Base-by-base conservation (phyloP, 2,797 vertebrate species). In the Aeoliscus strigatus region DNA sequence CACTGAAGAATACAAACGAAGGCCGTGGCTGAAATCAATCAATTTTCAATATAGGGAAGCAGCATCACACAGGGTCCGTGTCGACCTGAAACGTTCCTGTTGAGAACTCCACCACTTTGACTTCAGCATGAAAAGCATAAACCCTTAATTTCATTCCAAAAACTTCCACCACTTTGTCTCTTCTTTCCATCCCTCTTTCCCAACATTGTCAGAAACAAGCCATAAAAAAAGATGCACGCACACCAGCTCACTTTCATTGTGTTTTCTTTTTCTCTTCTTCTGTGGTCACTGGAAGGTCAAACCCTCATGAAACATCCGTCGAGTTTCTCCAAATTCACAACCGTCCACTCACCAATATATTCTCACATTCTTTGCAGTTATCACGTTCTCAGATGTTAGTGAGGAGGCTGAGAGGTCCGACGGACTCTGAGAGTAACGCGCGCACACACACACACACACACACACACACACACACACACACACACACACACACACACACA, bases 301-400 rank as follows among this genome's bases (percentile, higher is more conserved):
- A 1, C 42, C 11, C 29, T 38, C 21, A 2, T 17, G 35, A 77
- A 66, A 58, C 70, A 70, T 75, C 73, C 72, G 27, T 24, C 11
- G 46, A 56, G 59, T 69, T 73, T 74, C 59, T 51, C 52, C 52
- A 52, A 37, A 47, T 48, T 61, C 68, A 33, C 70, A 48, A 17
- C 50, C 34, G 11, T 61, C 59, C 43, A 33, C 46, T 38, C 44
- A 34, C 44, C 65, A 56, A 53, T 76, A 77, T 74, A 80, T 75
- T 79, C 75, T 76, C 77, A 71, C 77, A 80, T 79, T 80, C 79
- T 65, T 56, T 3, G 59, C 54, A 80, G 65, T 81, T 80, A 75
- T 73, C 77, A 70, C 71, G 24, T 82, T 77, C 75, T 79, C 79
- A 76, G 56, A 76, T 77, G 72, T 77, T 78, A 39, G 63, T 55